Conservation (phyloP, 1,140 invertebrate genomes). For the Eulimnadia texana region DNA sequence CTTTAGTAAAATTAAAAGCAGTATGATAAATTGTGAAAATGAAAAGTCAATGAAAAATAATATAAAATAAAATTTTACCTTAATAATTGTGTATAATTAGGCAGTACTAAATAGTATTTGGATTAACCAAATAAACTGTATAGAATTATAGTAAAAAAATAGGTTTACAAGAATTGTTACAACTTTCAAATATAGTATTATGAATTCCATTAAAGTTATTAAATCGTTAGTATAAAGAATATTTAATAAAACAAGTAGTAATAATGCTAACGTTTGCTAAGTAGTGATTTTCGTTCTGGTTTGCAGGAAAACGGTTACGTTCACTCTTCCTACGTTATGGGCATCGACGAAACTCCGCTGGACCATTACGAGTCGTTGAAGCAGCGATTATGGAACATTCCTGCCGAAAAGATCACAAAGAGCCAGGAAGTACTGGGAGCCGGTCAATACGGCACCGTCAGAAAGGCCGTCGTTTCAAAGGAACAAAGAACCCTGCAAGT, state of each 20-base stretch:
- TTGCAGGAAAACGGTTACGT: conserved; percentile 36
- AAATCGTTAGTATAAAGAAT: too few relatives aligned
- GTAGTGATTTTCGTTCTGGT: conserved; percentile 23
- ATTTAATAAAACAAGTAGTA: too few relatives aligned
- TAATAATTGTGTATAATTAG: neutral
- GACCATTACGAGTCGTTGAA: conserved; percentile 59
- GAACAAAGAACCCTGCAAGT: conserved; percentile 18
- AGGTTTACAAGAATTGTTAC: too few relatives aligned
- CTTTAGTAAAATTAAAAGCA: too few relatives aligned
- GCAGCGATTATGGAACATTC: conserved; percentile 53
- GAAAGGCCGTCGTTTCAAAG: conserved; percentile 20
- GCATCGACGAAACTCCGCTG: conserved; percentile 45
- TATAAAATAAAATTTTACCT: too few relatives aligned
- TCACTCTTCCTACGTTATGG: conserved; percentile 47
- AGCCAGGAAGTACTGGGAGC: conserved; percentile 48
- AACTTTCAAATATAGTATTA: too few relatives aligned
- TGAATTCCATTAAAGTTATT: too few relatives aligned
- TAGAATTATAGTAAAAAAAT: too few relatives aligned
- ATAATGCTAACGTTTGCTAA: too few relatives aligned
- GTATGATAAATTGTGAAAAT: too few relatives aligned
- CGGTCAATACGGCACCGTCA: conserved; percentile 59
- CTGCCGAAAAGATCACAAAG: conserved; percentile 48
- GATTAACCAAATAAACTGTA: conserved; percentile 3
- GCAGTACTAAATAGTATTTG: neutral
- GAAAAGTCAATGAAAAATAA: too few relatives aligned